phyloP scores from a whole-genome alignment of 1,140 invertebrate genomes.

The Odontomachus brunneus region DNA sequence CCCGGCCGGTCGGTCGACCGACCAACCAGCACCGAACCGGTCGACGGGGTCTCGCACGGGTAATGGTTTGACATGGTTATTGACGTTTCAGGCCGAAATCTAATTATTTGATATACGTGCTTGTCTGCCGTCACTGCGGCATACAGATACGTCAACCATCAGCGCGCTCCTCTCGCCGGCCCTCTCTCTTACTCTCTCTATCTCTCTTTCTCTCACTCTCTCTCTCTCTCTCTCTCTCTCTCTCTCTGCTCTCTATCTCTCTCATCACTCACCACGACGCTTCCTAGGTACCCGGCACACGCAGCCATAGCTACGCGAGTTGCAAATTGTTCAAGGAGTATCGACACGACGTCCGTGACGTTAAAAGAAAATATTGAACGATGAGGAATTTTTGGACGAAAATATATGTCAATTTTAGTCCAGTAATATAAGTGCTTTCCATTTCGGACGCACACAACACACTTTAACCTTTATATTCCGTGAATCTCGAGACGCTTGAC shows the following conservation, averaged over 20 bases:
- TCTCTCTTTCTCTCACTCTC: conserved; percentile 36
- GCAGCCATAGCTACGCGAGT: conserved; percentile 19
- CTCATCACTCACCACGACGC: conserved; percentile 14
- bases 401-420: too few species aligned
- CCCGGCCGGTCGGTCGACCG: conserved; percentile 55
- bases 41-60: conserved; percentile 78
- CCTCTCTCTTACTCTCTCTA: conserved; percentile 3
- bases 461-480: too few species aligned
- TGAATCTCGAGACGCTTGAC: too few species aligned
- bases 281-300: conserved; percentile 9
- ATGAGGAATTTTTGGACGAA: too few species aligned
- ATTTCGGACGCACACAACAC: too few species aligned
- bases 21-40: conserved; percentile 75
- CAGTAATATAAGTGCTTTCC: too few species aligned
- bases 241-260: neutral
- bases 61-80: conserved; percentile 85
- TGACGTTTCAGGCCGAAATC: conserved; percentile 84
- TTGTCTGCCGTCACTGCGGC: conserved; percentile 74
- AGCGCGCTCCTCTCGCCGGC: conserved; percentile 60
- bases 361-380: too few species aligned
- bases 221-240: neutral
- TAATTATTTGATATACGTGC: conserved; percentile 85
- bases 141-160: conserved; percentile 76
- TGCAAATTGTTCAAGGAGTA: conserved; percentile 25
- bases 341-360: neutral